Conservation (phyloP, 2,797 vertebrate species). For the Alauda arvensis region DNA sequence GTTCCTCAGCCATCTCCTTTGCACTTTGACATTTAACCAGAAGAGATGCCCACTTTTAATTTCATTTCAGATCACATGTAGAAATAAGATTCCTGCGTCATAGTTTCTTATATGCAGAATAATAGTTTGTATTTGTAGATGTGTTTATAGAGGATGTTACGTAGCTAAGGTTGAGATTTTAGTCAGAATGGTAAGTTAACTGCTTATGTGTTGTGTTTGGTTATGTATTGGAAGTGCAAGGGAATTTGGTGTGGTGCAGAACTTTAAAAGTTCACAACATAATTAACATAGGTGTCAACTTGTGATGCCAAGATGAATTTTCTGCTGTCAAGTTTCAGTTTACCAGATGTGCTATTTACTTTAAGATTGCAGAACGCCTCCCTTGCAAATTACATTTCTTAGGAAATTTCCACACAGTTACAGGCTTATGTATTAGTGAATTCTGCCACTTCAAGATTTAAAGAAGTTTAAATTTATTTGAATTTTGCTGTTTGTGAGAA, state of each 20-base stretch:
- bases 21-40: slow-evolving; percentile 15
- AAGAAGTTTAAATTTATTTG: not conserved
- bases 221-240: slow-evolving; percentile 39
- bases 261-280: slow-evolving; percentile 35
- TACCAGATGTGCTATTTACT: slow-evolving; percentile 14
- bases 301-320: not conserved
- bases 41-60: not conserved
- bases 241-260: slow-evolving; percentile 36
- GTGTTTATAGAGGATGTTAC: slow-evolving; percentile 33
- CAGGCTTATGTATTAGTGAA: not conserved
- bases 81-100: not conserved
- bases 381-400: not conserved
- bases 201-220: slow-evolving; percentile 33
- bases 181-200: slow-evolving; percentile 21
- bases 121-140: slow-evolving; percentile 29
- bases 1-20: slow-evolving; percentile 28
- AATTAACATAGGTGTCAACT: not conserved
- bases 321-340: not conserved
- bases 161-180: slow-evolving; percentile 34
- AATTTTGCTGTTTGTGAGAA: not conserved
- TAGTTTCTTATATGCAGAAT: slow-evolving; percentile 38
- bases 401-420: not conserved
- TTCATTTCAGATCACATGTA: not conserved
- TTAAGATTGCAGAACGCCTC: not conserved
- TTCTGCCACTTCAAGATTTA: not conserved